phyloP scores from a whole-genome alignment of 2,797 vertebrate species.

The Varecia variegata region DNA sequence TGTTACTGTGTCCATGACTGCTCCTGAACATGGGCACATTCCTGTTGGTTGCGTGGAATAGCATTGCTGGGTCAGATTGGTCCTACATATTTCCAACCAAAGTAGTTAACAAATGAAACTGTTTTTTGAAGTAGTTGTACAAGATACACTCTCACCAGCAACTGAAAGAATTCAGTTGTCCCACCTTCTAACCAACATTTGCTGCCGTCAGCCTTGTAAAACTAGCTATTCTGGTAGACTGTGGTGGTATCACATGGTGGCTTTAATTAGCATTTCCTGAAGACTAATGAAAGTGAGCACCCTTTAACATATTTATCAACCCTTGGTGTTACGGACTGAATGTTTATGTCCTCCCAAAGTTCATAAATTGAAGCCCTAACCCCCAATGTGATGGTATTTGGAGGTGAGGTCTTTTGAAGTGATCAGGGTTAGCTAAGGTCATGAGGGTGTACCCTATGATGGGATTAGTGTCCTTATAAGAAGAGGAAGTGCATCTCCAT shows the following conservation, averaged over 20 bases:
- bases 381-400: background rate
- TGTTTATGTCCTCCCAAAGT: background rate
- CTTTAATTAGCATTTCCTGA: background rate
- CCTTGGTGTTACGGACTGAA: background rate
- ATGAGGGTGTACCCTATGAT: background rate
- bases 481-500: background rate
- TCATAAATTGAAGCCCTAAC: background rate
- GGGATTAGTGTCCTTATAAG: background rate
- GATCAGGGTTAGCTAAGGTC: background rate
- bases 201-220: background rate
- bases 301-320: background rate
- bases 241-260: background rate
- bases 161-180: background rate
- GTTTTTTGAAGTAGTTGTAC: background rate
- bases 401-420: background rate
- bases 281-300: background rate
- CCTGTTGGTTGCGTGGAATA: too few species aligned
- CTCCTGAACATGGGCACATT: background rate
- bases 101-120: background rate
- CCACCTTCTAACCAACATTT: background rate
- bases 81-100: background rate
- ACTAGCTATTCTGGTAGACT: background rate
- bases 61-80: background rate
- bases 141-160: background rate
- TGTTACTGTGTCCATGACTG: too few species aligned